Base-by-base conservation (phyloP, 2,888 invertebrate genomes). In the Lasiommata megera region DNA sequence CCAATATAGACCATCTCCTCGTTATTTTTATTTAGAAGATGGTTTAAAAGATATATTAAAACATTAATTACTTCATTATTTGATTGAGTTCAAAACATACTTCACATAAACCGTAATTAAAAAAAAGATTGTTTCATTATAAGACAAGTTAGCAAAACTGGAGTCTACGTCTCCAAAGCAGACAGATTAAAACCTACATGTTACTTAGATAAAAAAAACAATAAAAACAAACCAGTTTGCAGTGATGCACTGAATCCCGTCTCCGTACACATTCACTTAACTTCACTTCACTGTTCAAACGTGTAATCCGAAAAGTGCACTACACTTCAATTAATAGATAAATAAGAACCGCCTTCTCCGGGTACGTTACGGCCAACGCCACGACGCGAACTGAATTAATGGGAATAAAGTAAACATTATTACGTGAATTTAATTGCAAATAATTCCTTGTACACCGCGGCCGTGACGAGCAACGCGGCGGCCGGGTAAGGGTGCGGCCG, bases 341-440 rank as follows among this genome's bases (percentile, higher is more conserved):
- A 34, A 46, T 46, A 31, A 46, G 29, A 48, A 48, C 23, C 16
- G 36, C 28, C 50, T n/a, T n/a, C n/a, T 54, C 58, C 51, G 46
- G 56, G 3, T 73, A 54, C 73, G 63, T 71, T 68, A 64, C 66
- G 70, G 63, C 65, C 46, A 61, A 60, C 56, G 68, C 61, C 64
- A 47, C 69, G 68, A 74, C 68, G 62, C 73, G 70, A 69, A 85
- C 85, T 86, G 82, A 79, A 71, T 73, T 69, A 71, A 63, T 66
- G 67, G 67, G 70, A 69, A 69, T 64, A 66, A 76, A 69, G 74
- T 77, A 81, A 82, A 86, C 80, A 83, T 73, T 75, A 79, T 81
- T 78, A 79, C 76, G 83, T 81, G 76, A 78, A 82, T 76, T 82
- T 83, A 86, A 86, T 86, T 82, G 80, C 59, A 76, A 73, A 77